These are phyloP conservation scores for Pseudomyrmex dendroicus DNA, from an alignment of 1,140 invertebrate species.

Conservation along the genomic window DNA sequence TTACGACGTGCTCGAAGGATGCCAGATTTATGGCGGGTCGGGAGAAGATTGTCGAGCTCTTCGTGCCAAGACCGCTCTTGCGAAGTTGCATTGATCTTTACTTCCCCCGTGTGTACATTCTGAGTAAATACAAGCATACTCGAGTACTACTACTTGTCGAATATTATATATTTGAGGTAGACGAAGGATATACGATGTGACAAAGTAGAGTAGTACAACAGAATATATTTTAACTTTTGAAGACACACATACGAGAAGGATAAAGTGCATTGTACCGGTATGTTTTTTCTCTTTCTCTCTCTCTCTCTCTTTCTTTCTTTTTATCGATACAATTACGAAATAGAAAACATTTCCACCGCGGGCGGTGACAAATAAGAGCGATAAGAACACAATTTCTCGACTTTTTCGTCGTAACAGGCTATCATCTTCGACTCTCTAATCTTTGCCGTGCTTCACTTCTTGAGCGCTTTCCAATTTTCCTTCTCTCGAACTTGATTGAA, in stretches of 20 bases:
- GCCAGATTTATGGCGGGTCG: slow-evolving; percentile 40
- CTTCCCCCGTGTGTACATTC: slow-evolving; percentile 12
- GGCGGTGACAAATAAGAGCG: slow-evolving; percentile 25
- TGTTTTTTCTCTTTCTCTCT: neutral
- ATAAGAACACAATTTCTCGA: slow-evolving; percentile 15
- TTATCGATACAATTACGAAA: neutral
- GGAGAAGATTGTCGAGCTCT: slow-evolving; percentile 48
- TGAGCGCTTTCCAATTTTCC: slow-evolving; percentile 53
- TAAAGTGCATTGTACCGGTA: too few species aligned
- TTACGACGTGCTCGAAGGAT: slow-evolving; percentile 41
- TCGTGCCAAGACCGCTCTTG: slow-evolving; percentile 23
- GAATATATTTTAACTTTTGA: neutral
- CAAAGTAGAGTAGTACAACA: neutral
- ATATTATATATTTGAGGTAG: neutral
- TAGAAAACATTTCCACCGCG: neutral
- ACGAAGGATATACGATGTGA: neutral
- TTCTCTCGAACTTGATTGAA: slow-evolving; percentile 37
- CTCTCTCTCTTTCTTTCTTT: too few species aligned
- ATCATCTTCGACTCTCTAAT: slow-evolving; percentile 55
- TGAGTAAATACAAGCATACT: slow-evolving; percentile 4
- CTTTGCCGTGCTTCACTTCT: slow-evolving; percentile 17
- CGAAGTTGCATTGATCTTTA: slow-evolving; percentile 50
- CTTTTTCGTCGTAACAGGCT: slow-evolving; percentile 26
- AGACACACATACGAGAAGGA: too few species aligned
- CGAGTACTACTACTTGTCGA: slow-evolving; percentile 24